Evolutionary conservation across 2,888 invertebrate species (phyloP), one percentile per base, ranked within the genome.

Genomic region (Drosophila acutilabella): DNA sequence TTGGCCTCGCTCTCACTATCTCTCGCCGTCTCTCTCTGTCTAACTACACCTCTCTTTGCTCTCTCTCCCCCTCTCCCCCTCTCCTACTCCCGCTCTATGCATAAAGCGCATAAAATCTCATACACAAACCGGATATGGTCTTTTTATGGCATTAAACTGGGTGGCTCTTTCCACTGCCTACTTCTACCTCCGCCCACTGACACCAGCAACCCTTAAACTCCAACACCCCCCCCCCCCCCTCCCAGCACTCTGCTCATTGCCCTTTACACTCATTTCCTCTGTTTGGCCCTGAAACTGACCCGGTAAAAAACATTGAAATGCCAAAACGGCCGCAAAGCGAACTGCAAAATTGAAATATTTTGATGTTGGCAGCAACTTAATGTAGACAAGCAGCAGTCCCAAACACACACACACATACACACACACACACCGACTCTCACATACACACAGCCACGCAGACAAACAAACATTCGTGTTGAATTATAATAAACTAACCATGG

Each of bases 331-430:
- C 77, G 77, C 83, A 88, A 81, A 77, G 88, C 80, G 71, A 85
- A 81, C 82, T 83, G 82, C 80, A 77, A 85, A 88, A 83, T 83
- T 83, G 83, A 83, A 83, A 83, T 83, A 83, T 85, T 83, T 83
- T 81, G 80, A 88, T 86, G 83, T 73, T 70, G 79, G 77, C 79
- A 78, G 81, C 61, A 66, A 88, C 58, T 62, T 79, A 71, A 79
- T 78, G 74, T 68, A 57, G 69, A 78, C 66, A 52, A 70, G 59
- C 47, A 58, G 64, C 42, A 76, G 66, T 38, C 58, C 69, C 77
- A 61, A 60, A 54, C 10, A 65, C 54, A 51, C 48, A 40, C 50
- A 48, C 41, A 61, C 48, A 20, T 18, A 64, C 18, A 5, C n/a
- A 56, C 18, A 60, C 23, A 51, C 8, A 33, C 23, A 58, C n/a